These are phyloP conservation scores for Phrynocephalus forsythii DNA, from an alignment of 2,797 vertebrate species.

Conservation along the genomic window DNA sequence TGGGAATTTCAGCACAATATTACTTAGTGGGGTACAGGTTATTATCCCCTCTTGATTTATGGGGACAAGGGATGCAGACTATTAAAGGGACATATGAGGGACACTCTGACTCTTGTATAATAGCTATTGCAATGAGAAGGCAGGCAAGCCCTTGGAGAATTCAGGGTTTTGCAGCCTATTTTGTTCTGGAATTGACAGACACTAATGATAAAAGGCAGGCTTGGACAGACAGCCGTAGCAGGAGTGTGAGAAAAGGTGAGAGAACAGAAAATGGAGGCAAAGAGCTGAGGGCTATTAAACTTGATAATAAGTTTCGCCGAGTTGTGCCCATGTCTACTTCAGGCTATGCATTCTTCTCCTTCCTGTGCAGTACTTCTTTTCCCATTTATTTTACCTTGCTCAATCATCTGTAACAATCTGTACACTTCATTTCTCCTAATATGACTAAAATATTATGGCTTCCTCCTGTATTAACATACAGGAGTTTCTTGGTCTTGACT, in stretches of 20 bases:
- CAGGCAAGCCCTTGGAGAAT: conserved; percentile 32
- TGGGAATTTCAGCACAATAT: neutral
- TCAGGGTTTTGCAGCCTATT: conserved; percentile 37
- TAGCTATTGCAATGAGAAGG: conserved; percentile 18
- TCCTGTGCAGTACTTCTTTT: no score
- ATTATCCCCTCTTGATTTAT: neutral
- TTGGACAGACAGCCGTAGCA: conserved; percentile 54
- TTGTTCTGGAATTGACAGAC: conserved; percentile 32
- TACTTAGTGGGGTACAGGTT: neutral
- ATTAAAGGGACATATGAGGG: neutral
- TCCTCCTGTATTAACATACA: no score
- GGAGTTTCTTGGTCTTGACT: no score
- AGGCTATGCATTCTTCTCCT: no score
- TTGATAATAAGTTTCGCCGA: conserved; percentile 50
- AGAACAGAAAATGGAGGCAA: conserved; percentile 66
- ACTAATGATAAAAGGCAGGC: conserved; percentile 50
- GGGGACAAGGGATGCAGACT: neutral
- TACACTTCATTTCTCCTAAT: no score
- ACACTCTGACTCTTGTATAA: conserved; percentile 4
- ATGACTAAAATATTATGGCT: no score
- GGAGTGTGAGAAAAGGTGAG: conserved; percentile 72
- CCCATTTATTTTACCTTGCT: no score
- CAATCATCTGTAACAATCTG: no score
- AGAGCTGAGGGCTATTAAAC: conserved; percentile 73
- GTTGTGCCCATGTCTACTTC: no score